Evolutionary conservation across 2,888 invertebrate species (phyloP).

Genomic region (Noctua fimbriata): DNA sequence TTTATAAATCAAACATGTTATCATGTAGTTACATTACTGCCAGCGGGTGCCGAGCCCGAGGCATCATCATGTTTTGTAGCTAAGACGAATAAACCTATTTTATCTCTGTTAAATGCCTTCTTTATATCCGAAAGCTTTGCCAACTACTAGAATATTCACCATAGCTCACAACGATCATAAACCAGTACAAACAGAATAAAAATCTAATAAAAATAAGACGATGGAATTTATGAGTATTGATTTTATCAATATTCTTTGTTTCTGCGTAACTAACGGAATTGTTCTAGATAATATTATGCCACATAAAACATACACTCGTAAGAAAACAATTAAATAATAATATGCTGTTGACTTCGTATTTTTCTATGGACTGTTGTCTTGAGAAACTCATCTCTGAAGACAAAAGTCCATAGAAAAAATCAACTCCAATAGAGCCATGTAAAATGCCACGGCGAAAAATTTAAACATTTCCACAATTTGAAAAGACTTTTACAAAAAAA

Average conservation of each 20-base stretch:
- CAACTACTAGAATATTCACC: neutral
- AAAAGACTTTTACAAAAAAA: neutral
- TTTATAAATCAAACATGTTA: neutral
- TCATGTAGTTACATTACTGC: neutral
- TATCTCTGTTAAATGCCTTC: neutral
- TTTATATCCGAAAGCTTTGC: neutral
- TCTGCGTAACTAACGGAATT: neutral
- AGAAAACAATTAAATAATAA: neutral
- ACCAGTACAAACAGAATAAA: neutral
- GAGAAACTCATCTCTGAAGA: neutral
- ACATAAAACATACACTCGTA: neutral
- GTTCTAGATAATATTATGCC: neutral
- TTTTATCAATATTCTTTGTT: neutral
- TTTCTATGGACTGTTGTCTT: neutral
- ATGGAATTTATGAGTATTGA: neutral
- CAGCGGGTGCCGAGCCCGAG: neutral
- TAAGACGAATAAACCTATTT: neutral
- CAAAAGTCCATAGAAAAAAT: too few species aligned
- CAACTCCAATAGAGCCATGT: neutral
- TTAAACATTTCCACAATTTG: neutral
- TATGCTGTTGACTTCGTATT: neutral
- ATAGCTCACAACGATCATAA: neutral
- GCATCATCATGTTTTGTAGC: too few species aligned
- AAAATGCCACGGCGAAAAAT: neutral
- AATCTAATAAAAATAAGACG: slow-evolving; percentile 16